Conservation (phyloP, 1,140 invertebrate genomes). For the Aphelenchoides fujianensis region DNA sequence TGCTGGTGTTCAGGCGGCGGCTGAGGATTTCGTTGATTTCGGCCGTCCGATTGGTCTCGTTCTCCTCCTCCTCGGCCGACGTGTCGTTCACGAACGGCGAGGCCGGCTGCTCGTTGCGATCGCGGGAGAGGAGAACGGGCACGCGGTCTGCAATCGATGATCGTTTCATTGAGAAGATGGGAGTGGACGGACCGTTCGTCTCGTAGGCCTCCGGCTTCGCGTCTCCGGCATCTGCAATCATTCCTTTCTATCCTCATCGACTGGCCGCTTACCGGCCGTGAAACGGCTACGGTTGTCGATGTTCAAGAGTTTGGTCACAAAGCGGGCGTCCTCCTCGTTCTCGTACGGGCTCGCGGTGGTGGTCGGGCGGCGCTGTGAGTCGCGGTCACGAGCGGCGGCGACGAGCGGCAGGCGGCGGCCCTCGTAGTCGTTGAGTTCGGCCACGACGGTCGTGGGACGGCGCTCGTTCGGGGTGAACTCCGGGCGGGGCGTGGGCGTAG, state of each 20-base stretch:
- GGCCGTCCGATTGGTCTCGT: not conserved
- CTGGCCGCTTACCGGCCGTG: not conserved
- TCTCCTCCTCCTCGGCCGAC: not conserved
- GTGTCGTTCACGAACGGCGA: constrained; percentile 9
- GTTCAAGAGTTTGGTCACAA: constrained; percentile 8
- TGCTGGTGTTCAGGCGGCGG: not conserved
- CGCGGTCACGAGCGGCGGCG: not conserved
- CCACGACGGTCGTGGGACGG: not conserved
- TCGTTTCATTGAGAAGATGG: too few species aligned
- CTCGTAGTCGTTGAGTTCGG: not conserved
- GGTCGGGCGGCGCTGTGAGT: not conserved
- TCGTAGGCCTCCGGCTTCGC: not conserved
- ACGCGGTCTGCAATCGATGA: too few species aligned
- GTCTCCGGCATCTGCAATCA: not conserved
- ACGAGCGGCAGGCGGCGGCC: not conserved
- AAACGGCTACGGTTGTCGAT: not conserved
- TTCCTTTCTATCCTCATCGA: not conserved
- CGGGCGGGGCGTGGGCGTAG: not conserved
- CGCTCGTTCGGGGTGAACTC: not conserved
- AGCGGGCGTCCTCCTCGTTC: not conserved
- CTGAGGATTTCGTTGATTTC: constrained; percentile 10
- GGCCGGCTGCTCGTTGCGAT: not conserved
- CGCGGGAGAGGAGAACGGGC: not conserved
- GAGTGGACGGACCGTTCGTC: too few species aligned
- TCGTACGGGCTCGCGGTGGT: not conserved